Evolutionary conservation across 2,888 invertebrate species (phyloP).

Genomic region (Rhamnusium bicolor): DNA sequence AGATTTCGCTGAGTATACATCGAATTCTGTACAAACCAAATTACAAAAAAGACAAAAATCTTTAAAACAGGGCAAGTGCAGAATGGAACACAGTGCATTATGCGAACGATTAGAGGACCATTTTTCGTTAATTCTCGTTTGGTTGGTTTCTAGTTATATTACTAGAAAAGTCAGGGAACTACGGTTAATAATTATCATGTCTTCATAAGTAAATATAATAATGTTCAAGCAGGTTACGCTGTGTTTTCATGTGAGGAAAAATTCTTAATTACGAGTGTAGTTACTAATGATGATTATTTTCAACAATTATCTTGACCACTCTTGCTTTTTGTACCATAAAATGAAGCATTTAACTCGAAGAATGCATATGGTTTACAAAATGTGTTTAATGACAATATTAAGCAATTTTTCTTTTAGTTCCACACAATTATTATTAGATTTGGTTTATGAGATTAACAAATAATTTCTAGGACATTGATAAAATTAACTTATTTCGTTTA

Average conservation of each 20-base stretch:
- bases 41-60: too few species aligned
- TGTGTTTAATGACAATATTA: not conserved
- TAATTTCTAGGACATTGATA: not conserved
- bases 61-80: too few species aligned
- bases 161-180: too few species aligned
- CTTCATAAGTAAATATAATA: too few species aligned
- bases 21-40: too few species aligned
- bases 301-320: conserved; percentile 20
- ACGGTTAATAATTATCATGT: too few species aligned
- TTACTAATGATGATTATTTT: conserved; percentile 34
- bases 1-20: too few species aligned
- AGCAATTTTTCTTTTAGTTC: not conserved
- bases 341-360: not conserved
- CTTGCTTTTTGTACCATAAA: not conserved
- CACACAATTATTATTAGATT: not conserved
- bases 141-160: too few species aligned
- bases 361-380: not conserved
- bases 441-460: not conserved
- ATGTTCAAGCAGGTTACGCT: not conserved
- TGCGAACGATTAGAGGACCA: too few species aligned
- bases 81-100: too few species aligned
- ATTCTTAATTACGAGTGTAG: conserved; percentile 29
- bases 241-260: conserved; percentile 27
- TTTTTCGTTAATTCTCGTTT: too few species aligned
- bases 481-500: too few species aligned